Evolutionary conservation across 2,888 invertebrate genomes (phyloP), one percentile per base, ranked within the genome.

Genomic region (Pristionchus arcanus): DNA sequence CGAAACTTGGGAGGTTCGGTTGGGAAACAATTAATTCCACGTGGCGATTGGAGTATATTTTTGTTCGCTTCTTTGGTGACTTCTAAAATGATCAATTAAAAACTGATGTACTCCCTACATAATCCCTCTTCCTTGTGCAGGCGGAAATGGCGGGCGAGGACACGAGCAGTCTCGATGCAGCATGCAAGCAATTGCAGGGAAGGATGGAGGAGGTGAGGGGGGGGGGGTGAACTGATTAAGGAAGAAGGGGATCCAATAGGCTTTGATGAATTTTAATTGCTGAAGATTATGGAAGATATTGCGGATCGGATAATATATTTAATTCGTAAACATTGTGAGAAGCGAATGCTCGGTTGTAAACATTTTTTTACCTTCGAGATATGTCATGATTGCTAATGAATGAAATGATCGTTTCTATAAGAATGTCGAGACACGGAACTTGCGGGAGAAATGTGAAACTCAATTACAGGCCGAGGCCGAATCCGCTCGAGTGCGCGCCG

Each of bases 111-210:
- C 42, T 49, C 42, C 42, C 1, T 9, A 7, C 0, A 49, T 49
- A 28, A 77, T 42, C 21, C 9, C 42, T n/a, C n/a, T 3, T 28
- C 25, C 5, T 7, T 7, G 21, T 88, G 31, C 49, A 88, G 87
- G 74, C 63, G 25, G 87, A 88, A 34, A 88, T 88, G 87, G 34
- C 49, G 31, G 71, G 53, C 7, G 37, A 68, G 25, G 74, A 88
- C 55, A 31, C 42, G 49, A 31, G 21, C 9, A 55, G 42, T 37
- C 31, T 88, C 15, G 87, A 74, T 34, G 53, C 87, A 19, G 74
- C 74, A 15, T 88, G 87, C 74, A 71, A 88, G 74, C 28, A 63
- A 4, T 25, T 88, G 4, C 87, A 88, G 31, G 19, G 31, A 28
- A 49, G 42, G 34, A 74, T 88, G 74, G 87, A 88, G 28, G 25